phyloP scores from a whole-genome alignment of 2,113 vertebrate species.

The Hepsetus odoe region DNA sequence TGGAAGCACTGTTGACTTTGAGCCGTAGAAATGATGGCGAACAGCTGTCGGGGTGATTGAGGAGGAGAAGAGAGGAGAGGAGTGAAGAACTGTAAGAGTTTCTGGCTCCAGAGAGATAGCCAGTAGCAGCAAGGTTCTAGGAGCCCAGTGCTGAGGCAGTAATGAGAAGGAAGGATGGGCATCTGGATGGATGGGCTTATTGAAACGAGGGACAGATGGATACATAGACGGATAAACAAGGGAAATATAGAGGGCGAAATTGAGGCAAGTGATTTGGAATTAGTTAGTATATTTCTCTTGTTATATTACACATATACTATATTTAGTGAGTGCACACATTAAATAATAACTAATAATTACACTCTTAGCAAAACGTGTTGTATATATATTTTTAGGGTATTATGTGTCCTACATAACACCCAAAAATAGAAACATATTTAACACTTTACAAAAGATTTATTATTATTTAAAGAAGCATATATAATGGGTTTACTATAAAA shows the following conservation, averaged over 20 bases:
- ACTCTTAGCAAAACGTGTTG: too few species aligned
- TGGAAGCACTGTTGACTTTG: slow-evolving; percentile 75
- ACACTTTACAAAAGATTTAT: too few species aligned
- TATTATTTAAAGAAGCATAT: too few species aligned
- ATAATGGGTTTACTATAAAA: too few species aligned
- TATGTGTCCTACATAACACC: too few species aligned
- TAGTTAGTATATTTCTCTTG: neutral
- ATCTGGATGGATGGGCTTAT: slow-evolving; percentile 75
- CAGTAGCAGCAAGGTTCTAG: slow-evolving; percentile 37
- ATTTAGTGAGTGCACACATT: neutral
- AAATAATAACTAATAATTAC: too few species aligned
- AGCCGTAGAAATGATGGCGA: slow-evolving; percentile 54
- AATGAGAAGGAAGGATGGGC: slow-evolving; percentile 78
- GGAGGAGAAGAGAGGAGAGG: slow-evolving; percentile 57
- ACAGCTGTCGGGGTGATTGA: slow-evolving; percentile 54
- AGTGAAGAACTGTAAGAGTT: slow-evolving; percentile 61
- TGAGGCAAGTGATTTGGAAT: slow-evolving; percentile 36
- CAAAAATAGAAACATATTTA: too few species aligned
- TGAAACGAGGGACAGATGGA: slow-evolving; percentile 79
- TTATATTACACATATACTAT: neutral
- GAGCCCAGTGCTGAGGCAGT: slow-evolving; percentile 45
- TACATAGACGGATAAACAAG: slow-evolving; percentile 68
- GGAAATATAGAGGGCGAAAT: slow-evolving; percentile 31
- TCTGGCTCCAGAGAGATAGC: slow-evolving; percentile 70
- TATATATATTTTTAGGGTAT: too few species aligned